Evolutionary conservation across 2,888 invertebrate species (phyloP), one percentile per base, ranked within the genome.

Genomic region (Parnassius mnemosyne): DNA sequence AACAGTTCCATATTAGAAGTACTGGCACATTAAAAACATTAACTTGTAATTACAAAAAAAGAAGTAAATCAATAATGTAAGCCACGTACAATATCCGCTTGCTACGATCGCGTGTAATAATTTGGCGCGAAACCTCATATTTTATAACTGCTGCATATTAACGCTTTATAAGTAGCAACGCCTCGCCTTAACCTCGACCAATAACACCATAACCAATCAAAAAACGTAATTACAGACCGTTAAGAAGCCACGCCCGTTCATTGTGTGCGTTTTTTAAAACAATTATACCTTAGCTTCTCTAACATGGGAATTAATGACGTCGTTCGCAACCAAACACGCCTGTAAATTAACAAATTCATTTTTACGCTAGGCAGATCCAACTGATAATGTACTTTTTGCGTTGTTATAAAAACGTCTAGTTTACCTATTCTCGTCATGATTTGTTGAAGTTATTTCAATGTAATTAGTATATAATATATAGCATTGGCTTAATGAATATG

Each of bases 121-220:
- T 62, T 62, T 53, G 47, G 53, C 53, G 57, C 49, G 53, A 62
- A 62, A 62, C 43, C 34, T 57, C 57, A 47, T 16, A 53, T 53
- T 62, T 61, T 57, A 59, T 58, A 63, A 59, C 46, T 51, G 51
- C 57, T 20, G 53, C 47, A 54, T 61, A 61, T 53, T 62, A 57
- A 46, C 53, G 50, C 58, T 63, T 53, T 41, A 63, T 53, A 58
- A 55, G 63, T 12, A 58, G 58, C 44, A 47, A 53, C 63, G 58
- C 54, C 63, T 57, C 55, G 47, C 54, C 54, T 47, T 49, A 50
- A 52, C 62, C 11, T 53, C 53, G 12, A 44, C 62, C 57, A 57
- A 57, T 62, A 57, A 47, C 57, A 57, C 53, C 53, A 59, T 63
- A 59, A 55, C 63, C 63, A 63, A 62, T 58, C 57, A 62, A 58